Evolutionary conservation across 1,140 invertebrate genomes (phyloP), one percentile per base, ranked within the genome.

Genomic region (Ostrea edulis): DNA sequence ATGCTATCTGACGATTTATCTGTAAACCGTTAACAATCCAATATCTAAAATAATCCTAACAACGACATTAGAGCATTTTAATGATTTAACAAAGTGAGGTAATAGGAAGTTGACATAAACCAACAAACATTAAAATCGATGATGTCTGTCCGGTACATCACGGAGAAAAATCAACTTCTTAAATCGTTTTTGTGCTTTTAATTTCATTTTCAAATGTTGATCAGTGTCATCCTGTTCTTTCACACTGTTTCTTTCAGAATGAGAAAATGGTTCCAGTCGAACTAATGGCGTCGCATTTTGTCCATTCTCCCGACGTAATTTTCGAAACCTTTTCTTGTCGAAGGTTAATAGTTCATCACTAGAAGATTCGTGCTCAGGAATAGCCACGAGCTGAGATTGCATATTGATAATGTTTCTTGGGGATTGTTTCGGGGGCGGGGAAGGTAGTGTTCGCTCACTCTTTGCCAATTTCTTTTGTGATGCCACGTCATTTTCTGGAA

Each of bases 141-240:
- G 25, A 9, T 88, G 89, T 82, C 88, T 88, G 12, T 89, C 88
- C 3, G 89, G 89, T 25, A 89, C 84, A 81, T 91, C 89, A 12
- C 89, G 86, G 1, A 91, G 85, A 81, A 90, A 91, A 54, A 91
- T 91, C 22, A 91, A 82, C 53, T 88, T 89, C 29, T 87, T 85
- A 71, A 91, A 86, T 68, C 89, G 87, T 86, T 90, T 91, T 22
- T 90, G 90, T 14, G 87, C 89, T 62, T 88, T 89, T 22, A 86
- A 81, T 35, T 87, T 88, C 12, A 81, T 65, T 52, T 90, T 71
- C 53, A 89, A 84, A 81, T 88, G 82, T 22, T 65, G 84, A 54
- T 87, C 84, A 12, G 85, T 82, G 5, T 86, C 20, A 17, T 82
- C 87, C 82, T 84, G n/a, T 5, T 65, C 82, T 71, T 86, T 88